A percentile compares a stretch with the other conserved stretches of the same genome.
Evolutionary conservation across 2,797 vertebrate species (phyloP).

Genomic region (Mastacembelus armatus): DNA sequence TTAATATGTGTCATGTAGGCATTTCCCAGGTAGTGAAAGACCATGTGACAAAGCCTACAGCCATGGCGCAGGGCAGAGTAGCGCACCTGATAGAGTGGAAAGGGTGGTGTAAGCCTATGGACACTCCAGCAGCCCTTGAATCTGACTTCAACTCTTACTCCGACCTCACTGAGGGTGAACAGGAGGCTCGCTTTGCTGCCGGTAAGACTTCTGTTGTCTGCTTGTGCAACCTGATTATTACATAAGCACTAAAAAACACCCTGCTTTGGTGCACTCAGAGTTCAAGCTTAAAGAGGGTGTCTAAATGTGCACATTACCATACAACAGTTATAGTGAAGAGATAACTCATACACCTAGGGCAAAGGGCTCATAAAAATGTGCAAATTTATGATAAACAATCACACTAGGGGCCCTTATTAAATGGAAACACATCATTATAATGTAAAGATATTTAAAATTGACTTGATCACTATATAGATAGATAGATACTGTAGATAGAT

Average conservation of each 20-base stretch:
- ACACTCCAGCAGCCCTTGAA: constrained; percentile 89
- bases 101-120: constrained; percentile 95
- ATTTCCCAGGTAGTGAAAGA: constrained; percentile 99
- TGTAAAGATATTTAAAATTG: too few species aligned
- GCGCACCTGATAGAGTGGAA: constrained; percentile 99
- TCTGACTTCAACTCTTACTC: constrained; percentile 97
- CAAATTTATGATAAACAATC: not conserved
- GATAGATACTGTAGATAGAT: too few species aligned
- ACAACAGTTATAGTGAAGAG: not conserved
- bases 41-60: constrained; percentile 97
- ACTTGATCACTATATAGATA: too few species aligned
- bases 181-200: constrained; percentile 96
- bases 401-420: not conserved
- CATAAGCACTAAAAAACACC: not conserved
- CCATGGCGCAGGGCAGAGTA: constrained; percentile 97
- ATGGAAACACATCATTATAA: not conserved
- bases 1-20: constrained; percentile 77
- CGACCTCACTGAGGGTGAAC: constrained; percentile 95
- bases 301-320: not conserved
- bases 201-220: constrained; percentile 71
- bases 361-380: not conserved
- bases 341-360: not conserved
- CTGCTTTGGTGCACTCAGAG: not conserved
- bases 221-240: not conserved
- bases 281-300: not conserved